Base-by-base conservation (phyloP, 1,140 invertebrate genomes). In the Colletes gigas region DNA sequence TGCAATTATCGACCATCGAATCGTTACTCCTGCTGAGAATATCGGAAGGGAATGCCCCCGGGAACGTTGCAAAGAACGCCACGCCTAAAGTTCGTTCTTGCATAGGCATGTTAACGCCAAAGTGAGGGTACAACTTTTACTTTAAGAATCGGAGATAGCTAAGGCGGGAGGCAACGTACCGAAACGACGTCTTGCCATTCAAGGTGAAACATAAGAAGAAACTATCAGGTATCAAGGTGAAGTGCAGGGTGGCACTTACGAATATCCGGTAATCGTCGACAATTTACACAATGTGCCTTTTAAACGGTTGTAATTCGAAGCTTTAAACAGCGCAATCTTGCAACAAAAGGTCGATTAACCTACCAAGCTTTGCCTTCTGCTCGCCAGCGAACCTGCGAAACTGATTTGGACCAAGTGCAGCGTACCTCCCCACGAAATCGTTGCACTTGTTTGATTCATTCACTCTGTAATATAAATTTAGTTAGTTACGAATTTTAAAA, bases 171-270 rank as follows among this genome's bases (percentile, higher is more conserved):
- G 12, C 21, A n/a, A 21, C 21, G 52, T 65, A 54, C 14, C 21
- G 44, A 78, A 57, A 78, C 50, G 10, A 4, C 6, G 21, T 30
- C 10, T 52, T 1, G 54, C 6, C 30, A 67, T 57, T 19, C 66
- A 65, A 66, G 57, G n/a, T 21, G 50, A 73, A 80, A 72, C 69
- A 39, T n/a, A 73, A 72, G 55, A 74, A 52, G 41, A 62, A 80
- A 75, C 41, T 69, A 83, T 80, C 70, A 9, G 52, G 50, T 75
- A 81, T 65, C 65, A 69, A 74, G 71, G 44, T 75, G 41, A 83
- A 69, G 81, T 50, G 60, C 52, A 79, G 41, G 59, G 15, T 50
- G 39, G 12, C 41, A 41, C 8, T 41, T 17, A n/a, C 12, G n/a
- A 21, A 59, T 21, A 21, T n/a, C n/a, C 8, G 9, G 8, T 3